Percentiles rank a stretch among this genome's conserved stretches.
Evolutionary conservation across 1,140 invertebrate species (phyloP).

Genomic region (Hyles vespertilio): DNA sequence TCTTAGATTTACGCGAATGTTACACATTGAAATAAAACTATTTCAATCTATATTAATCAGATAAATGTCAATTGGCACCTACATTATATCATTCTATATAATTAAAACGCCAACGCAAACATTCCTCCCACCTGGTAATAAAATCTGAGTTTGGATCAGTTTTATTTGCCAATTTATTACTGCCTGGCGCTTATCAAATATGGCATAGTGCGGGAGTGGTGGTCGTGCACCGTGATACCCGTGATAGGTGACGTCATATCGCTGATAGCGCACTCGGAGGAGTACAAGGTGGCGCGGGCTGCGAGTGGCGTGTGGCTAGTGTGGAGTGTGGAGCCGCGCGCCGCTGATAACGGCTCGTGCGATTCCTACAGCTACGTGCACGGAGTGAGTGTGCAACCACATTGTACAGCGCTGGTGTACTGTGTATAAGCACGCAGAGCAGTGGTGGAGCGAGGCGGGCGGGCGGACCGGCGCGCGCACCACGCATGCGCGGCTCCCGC

Average conservation of each 20-base stretch:
- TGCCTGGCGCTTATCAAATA: slow-evolving; percentile 3
- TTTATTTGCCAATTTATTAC: slow-evolving; percentile 22
- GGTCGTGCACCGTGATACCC: slow-evolving; percentile 11
- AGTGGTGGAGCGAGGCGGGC: slow-evolving; percentile 14
- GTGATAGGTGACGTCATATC: slow-evolving; percentile 37
- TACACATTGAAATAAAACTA: too few relatives aligned
- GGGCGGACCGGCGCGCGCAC: slow-evolving; percentile 19
- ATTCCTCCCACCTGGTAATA: neutral
- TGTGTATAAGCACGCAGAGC: slow-evolving; percentile 12
- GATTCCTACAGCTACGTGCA: slow-evolving; percentile 16
- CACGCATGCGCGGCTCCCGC: slow-evolving; percentile 56
- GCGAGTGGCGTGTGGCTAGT: neutral
- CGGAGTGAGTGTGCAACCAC: neutral
- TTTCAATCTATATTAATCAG: too few relatives aligned
- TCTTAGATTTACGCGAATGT: too few relatives aligned
- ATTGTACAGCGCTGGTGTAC: slow-evolving; percentile 1
- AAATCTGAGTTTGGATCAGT: slow-evolving; percentile 13
- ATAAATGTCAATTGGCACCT: too few relatives aligned
- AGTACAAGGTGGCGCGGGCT: neutral
- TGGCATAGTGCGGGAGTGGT: neutral
- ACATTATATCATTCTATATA: too few relatives aligned
- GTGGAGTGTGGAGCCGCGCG: neutral
- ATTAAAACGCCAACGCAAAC: too few relatives aligned
- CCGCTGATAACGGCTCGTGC: slow-evolving; percentile 16
- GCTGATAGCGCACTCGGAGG: slow-evolving; percentile 14